Evolutionary conservation across 2,888 invertebrate species (phyloP).

Genomic region (Zonitis immaculata): DNA sequence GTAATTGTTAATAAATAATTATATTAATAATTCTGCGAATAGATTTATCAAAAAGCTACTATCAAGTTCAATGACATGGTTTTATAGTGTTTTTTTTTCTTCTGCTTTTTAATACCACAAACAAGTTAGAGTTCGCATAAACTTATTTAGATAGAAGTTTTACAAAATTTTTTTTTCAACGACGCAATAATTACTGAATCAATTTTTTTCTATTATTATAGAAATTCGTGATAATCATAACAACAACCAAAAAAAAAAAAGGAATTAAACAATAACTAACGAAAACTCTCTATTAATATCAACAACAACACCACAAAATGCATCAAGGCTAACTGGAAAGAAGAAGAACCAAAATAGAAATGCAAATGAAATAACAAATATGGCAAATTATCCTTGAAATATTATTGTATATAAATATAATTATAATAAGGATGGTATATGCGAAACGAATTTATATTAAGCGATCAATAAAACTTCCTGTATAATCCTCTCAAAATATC

Average conservation of each 20-base stretch:
- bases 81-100: too few species aligned
- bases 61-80: conserved; percentile 18
- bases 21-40: conserved; percentile 7
- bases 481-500: background rate
- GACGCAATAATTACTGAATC: background rate
- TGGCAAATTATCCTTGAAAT: conserved; percentile 1
- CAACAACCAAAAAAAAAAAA: background rate
- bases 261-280: background rate
- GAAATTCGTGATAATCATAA: background rate
- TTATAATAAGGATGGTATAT: background rate
- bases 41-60: conserved; percentile 13
- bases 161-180: background rate
- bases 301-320: background rate
- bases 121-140: conserved; percentile 9
- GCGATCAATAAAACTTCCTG: background rate
- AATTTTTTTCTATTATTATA: background rate
- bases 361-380: conserved; percentile 1
- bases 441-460: background rate
- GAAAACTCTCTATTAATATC: background rate
- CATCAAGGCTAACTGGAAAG: background rate
- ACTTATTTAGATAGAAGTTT: conserved; percentile 5
- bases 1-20: background rate
- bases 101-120: too few species aligned
- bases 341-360: background rate
- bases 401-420: background rate